phyloP scores from a whole-genome alignment of 2,113 vertebrate species.

The Nycticebus coucang region DNA sequence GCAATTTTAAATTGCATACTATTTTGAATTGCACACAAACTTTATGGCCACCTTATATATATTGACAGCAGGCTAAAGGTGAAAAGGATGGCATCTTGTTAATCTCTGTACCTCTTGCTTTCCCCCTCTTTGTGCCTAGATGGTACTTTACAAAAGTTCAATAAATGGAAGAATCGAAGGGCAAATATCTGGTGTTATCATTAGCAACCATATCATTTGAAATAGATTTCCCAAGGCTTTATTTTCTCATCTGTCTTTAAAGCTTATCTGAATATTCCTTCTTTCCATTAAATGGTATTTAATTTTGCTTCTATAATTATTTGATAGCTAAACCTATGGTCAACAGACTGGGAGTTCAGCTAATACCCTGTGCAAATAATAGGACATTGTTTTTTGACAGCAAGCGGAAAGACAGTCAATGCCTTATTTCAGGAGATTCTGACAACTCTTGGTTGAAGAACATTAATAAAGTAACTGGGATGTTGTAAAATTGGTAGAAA shows the following conservation, averaged over 20 bases:
- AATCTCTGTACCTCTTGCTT: background rate
- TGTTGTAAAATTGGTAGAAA: constrained; percentile 66
- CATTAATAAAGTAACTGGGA: constrained; percentile 64
- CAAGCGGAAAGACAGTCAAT: background rate
- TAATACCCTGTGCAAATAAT: constrained; percentile 58
- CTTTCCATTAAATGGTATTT: constrained; percentile 23
- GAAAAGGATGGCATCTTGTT: background rate
- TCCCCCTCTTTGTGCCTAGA: background rate
- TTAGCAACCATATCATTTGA: constrained; percentile 20
- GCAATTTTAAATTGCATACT: too few species aligned
- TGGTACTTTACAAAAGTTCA: background rate
- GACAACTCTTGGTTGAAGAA: constrained; percentile 45
- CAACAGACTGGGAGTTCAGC: constrained; percentile 46
- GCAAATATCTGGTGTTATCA: background rate
- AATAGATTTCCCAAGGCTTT: constrained; percentile 18
- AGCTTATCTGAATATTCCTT: constrained; percentile 30
- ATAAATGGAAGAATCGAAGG: constrained; percentile 29
- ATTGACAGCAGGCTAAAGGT: background rate
- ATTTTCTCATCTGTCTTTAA: constrained; percentile 37
- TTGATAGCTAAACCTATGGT: constrained; percentile 51
- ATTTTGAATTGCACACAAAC: too few species aligned
- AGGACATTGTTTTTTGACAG: constrained; percentile 37
- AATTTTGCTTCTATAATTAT: constrained; percentile 55
- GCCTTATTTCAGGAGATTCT: constrained; percentile 53
- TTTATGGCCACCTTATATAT: background rate